Percentiles rank a stretch among this genome's conserved stretches.
Evolutionary conservation across 2,888 invertebrate genomes (phyloP).

Genomic region (Ormia ochracea): DNA sequence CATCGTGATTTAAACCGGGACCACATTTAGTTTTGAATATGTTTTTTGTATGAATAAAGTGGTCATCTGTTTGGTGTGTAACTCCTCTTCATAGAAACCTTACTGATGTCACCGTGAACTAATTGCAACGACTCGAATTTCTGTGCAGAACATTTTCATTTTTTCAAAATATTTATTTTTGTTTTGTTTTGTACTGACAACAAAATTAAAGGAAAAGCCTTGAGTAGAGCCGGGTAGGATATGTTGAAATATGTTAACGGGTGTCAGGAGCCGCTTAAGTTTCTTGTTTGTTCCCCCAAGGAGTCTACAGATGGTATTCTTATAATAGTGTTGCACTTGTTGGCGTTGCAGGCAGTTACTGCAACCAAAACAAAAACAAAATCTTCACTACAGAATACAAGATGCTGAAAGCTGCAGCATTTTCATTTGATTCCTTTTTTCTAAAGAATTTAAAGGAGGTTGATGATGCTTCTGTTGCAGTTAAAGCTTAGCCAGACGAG

Average conservation of each 20-base stretch:
- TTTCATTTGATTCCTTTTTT: not conserved
- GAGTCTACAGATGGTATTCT: constrained; percentile 38
- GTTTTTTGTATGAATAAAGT: no score
- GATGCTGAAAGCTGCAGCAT: constrained; percentile 33
- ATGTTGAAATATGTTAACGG: constrained; percentile 22
- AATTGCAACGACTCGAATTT: no score
- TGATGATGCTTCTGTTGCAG: not conserved
- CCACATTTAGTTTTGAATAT: no score
- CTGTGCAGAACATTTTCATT: no score
- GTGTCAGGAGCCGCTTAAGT: constrained; percentile 17
- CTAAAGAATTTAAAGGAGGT: constrained; percentile 1
- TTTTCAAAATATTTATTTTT: not conserved
- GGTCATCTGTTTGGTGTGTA: no score
- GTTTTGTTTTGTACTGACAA: not conserved
- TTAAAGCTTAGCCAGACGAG: not conserved
- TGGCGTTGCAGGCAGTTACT: constrained; percentile 13
- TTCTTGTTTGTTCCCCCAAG: constrained; percentile 34
- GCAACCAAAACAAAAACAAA: constrained; percentile 18
- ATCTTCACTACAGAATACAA: constrained; percentile 14
- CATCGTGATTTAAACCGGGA: no score
- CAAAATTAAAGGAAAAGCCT: not conserved
- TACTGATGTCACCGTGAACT: no score
- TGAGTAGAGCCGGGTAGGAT: not conserved
- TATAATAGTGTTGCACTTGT: not conserved
- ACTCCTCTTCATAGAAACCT: no score